phyloP scores from a whole-genome alignment of 1,140 invertebrate genomes.

The Ooceraea biroi region DNA sequence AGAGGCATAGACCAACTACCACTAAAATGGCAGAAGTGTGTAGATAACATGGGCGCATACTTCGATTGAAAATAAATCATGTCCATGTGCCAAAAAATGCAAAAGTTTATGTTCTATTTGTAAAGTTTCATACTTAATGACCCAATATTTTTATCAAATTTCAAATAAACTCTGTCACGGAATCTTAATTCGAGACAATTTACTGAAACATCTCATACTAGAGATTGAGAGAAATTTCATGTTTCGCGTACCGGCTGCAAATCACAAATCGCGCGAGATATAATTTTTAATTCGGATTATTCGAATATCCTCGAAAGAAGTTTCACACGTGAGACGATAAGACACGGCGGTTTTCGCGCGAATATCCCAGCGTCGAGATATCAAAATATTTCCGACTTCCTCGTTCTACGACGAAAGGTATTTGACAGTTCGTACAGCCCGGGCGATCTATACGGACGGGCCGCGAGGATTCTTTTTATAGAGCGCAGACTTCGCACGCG shows the following conservation, averaged over 20 bases:
- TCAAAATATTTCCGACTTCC: constrained; percentile 19
- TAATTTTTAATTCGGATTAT: too few relatives aligned
- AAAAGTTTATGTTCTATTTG: too few relatives aligned
- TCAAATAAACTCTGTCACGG: neutral
- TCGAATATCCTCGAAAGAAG: neutral
- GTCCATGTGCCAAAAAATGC: too few relatives aligned
- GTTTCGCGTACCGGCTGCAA: too few relatives aligned
- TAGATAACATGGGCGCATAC: too few relatives aligned
- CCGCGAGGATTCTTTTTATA: constrained; percentile 46
- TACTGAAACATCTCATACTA: neutral
- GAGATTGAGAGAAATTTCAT: too few relatives aligned
- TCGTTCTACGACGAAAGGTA: constrained; percentile 12
- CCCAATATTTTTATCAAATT: neutral
- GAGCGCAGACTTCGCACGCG: constrained; percentile 30
- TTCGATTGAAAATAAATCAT: too few relatives aligned
- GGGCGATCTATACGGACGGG: constrained; percentile 51
- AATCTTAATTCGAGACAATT: constrained; percentile 4
- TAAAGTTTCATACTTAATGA: too few relatives aligned
- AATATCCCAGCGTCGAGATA: neutral
- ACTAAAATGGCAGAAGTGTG: too few relatives aligned
- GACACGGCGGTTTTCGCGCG: neutral
- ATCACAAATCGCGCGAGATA: too few relatives aligned
- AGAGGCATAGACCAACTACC: too few relatives aligned
- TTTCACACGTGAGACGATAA: neutral
- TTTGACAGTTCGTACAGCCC: constrained; percentile 66